Base-by-base conservation (phyloP, 2,797 vertebrate genomes). In the Holocentrus rufus region DNA sequence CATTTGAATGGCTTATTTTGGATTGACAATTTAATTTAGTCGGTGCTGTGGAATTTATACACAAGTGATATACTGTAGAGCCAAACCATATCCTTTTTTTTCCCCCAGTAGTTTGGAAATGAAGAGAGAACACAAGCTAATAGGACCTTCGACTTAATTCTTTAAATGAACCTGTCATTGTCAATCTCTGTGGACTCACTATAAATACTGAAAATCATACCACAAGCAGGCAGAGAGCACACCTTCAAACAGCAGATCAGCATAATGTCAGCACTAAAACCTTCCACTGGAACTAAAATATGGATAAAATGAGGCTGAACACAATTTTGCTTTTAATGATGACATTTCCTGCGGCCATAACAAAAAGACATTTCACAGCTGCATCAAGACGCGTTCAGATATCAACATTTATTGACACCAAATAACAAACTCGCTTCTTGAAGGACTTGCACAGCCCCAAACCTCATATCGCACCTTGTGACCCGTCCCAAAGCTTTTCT, bases 1-100 rank as follows among this genome's bases (percentile, higher is more conserved):
- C 2, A 87, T 85, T 86, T 81, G 30, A 82, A 83, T 69, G 69
- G 79, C 70, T 88, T 83, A 80, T 22, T 72, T 76, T 83, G 57
- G 87, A 91, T 86, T 90, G 92, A 93, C 91, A 92, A 86, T 88
- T 89, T 91, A 89, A 92, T 92, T 91, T 85, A 86, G 71, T 79
- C 49, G 47, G 65, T 42, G 57, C 14, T 72, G 80, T 74, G 72
- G 71, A 83, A 81, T 82, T 69, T 46, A 77, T 70, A 55, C 53
- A 82, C 75, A 70, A 31, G 63, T 84, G 74, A 82, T 70, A 63
- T 60, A 62, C 34, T 54, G 42, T 74, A 81, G 66, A 73, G 73
- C 62, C 67, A 55, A 79, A 81, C 63, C 67, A 74, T 83, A 81
- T 77, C 49, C 69, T n/a, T 27, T 63, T 50, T 64, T 79, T 61